Base-by-base conservation (phyloP, 2,888 invertebrate genomes). In the Clistopyga incitator region DNA sequence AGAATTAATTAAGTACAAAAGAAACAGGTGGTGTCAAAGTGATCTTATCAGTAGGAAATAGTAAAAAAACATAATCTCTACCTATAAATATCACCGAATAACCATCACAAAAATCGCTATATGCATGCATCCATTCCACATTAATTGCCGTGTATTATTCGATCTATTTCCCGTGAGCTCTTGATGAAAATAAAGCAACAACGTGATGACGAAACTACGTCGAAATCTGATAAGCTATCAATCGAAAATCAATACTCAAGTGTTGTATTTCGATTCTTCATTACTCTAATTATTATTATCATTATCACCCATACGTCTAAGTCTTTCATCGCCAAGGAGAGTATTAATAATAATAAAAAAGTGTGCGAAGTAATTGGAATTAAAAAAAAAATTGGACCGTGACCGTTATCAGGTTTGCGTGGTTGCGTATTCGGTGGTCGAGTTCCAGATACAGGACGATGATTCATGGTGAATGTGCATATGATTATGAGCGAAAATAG, bases 371-470 rank as follows among this genome's bases (percentile, higher is more conserved):
- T 20, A 45, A 56, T 29, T 42, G 11, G 20, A 15, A 56, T 42
- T 45, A 23, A 76, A 67, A 64, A 25, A 29, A 38, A 38, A 65
- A 76, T 76, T 42, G 59, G 67, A 71, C 52, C 72, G 61, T 52
- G 67, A 72, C 80, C 76, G 47, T 80, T 80, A 80, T 83, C 83
- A 52, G 47, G 54, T 71, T 52, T 42, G 52, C 45, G 18, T 67
- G 20, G 47, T 38, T 45, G 42, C 29, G 54, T 45, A 65, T 20
- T 72, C 59, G 64, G 68, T 74, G 82, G 23, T 65, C 76, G 34
- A 76, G 52, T 72, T 59, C 56, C 67, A 70, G 71, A 47, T 72
- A 34, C 68, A 61, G 72, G 68, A 50, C 45, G 77, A 77, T 80
- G 80, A 83, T 72, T 83, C 83, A 83, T 47, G 47, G 25, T 13